Evolutionary conservation across 2,888 invertebrate species (phyloP).

Genomic region (Mycalesis mineus): DNA sequence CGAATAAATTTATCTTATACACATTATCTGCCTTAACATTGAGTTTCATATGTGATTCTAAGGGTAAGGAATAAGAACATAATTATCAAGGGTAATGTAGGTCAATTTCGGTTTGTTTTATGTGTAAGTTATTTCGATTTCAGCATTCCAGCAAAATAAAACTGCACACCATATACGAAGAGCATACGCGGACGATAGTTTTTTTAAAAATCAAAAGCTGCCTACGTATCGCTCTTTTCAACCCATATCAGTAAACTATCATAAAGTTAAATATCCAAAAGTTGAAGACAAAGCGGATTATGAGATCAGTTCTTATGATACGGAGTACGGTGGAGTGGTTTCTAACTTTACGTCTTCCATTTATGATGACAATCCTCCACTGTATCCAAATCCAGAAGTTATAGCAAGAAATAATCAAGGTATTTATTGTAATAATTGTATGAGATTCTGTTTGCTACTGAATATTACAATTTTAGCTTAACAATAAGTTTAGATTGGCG

Average conservation of each 20-base stretch:
- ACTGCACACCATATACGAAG: constrained; percentile 52
- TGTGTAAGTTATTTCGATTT: constrained; percentile 27
- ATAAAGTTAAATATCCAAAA: constrained; percentile 53
- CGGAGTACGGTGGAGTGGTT: constrained; percentile 69
- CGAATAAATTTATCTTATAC: constrained; percentile 35
- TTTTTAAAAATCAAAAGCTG: constrained; percentile 52
- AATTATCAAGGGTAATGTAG: not conserved
- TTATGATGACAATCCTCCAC: constrained; percentile 69
- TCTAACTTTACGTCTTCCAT: constrained; percentile 73
- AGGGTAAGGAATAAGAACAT: constrained; percentile 33
- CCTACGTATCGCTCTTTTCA: constrained; percentile 63
- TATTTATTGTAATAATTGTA: constrained; percentile 22
- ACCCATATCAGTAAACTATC: constrained; percentile 58
- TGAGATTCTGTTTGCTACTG: no score
- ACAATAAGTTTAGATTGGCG: no score
- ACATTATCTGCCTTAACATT: constrained; percentile 35
- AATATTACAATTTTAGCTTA: no score
- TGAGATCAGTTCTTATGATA: constrained; percentile 66
- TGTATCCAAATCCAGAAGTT: constrained; percentile 71
- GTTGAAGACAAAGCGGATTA: constrained; percentile 60
- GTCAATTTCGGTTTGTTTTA: no score
- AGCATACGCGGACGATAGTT: constrained; percentile 46
- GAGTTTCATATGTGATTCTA: constrained; percentile 36
- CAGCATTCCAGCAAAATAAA: constrained; percentile 56
- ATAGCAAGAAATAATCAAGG: constrained; percentile 61